phyloP scores from a whole-genome alignment of 2,888 invertebrate species.

The Drosophila neoperkinsi region DNA sequence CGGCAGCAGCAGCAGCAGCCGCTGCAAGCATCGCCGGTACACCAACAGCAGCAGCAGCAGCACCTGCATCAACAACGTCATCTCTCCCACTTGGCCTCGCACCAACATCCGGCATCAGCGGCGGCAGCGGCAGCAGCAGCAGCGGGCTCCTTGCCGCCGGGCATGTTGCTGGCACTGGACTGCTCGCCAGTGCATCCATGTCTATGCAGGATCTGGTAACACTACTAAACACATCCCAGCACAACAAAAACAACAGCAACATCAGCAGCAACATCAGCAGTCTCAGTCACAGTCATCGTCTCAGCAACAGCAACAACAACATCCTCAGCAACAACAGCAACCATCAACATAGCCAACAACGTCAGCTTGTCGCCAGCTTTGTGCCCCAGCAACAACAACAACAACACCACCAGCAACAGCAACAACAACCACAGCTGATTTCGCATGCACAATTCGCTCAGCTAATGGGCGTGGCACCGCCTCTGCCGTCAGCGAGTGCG shows the following conservation, averaged over 20 bases:
- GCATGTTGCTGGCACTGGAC: conserved; percentile 85
- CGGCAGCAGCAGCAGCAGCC: conserved; percentile 79
- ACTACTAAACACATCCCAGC: conserved; percentile 66
- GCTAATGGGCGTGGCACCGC: conserved; percentile 72
- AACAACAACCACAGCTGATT: conserved; percentile 36
- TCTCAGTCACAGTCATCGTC: conserved; percentile 56
- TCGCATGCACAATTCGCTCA: conserved; percentile 71
- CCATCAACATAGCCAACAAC: conserved; percentile 50
- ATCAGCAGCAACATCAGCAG: conserved; percentile 84
- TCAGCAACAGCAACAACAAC: conserved; percentile 49
- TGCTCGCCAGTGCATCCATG: conserved; percentile 87
- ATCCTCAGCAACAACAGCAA: conserved; percentile 52
- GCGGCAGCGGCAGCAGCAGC: conserved; percentile 50
- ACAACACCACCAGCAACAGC: conserved; percentile 19
- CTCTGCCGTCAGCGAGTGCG: conserved; percentile 69
- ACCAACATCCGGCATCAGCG: conserved; percentile 54
- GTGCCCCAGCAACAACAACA: conserved; percentile 16
- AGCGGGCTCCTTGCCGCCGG: conserved; percentile 65
- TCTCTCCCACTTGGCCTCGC: conserved; percentile 71
- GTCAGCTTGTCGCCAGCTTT: conserved; percentile 44
- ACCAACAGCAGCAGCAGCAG: conserved; percentile 69
- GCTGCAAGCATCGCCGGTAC: conserved; percentile 71
- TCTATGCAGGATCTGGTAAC: conserved; percentile 97
- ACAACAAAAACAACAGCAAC: conserved; percentile 51
- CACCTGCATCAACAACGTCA: conserved; percentile 62